Evolutionary conservation across 2,888 invertebrate genomes (phyloP), one percentile per base, ranked within the genome.

Genomic region (Parnassius mnemosyne): DNA sequence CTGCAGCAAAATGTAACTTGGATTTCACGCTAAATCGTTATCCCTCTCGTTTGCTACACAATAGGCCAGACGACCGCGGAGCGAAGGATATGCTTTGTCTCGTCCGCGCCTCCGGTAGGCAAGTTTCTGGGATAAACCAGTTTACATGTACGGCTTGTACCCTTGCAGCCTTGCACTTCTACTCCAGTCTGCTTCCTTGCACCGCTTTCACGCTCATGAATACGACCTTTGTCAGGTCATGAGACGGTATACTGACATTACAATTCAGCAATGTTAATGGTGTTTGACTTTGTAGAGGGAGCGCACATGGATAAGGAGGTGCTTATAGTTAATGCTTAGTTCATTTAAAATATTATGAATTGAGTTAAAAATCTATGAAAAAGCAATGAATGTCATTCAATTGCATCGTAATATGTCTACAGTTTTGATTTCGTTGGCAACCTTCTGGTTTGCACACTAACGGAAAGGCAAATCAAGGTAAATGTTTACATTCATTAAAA

Each of bases 51-150:
- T 69, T 61, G 64, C 67, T 75, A 76, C 75, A 84, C 80, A 84
- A 81, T 81, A 83, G 78, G 78, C 76, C 79, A 80, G 80, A 80
- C 80, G 75, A 69, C 75, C 74, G 70, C 70, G 68, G 69, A 56
- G 61, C 72, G 81, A 84, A 86, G 86, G 85, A 79, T 85, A 75
- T 69, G 77, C 77, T 77, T 84, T 84, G 84, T 83, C 73, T 76
- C 71, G 70, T 66, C 64, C 64, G 59, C 60, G 56, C 66, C 71
- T 61, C 63, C 60, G 68, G 66, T 63, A 66, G 66, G 43, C 56
- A 68, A 70, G 70, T 68, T 68, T 65, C 65, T 66, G 66, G 71
- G 68, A 74, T 73, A 77, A 86, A 88, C 87, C 84, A 80, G 87
- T 86, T 84, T 76, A 73, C 68, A 56, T 68, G 64, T 78, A 78